Conservation (phyloP, 2,888 invertebrate species). For the Nemurella pictetii region DNA sequence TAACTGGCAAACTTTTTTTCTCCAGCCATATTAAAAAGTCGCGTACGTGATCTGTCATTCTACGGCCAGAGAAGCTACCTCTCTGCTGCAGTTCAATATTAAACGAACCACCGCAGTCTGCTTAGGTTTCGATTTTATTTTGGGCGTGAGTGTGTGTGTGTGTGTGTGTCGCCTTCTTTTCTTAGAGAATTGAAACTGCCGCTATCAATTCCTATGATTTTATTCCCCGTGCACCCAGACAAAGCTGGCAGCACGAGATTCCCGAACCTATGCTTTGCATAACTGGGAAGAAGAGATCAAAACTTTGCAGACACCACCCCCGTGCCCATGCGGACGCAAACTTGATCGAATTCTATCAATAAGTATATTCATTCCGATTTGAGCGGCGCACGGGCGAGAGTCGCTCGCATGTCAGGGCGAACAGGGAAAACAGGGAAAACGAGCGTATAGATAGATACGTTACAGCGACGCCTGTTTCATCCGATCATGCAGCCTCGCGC, state of each 20-base stretch:
- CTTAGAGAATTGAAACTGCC: not conserved
- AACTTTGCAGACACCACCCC: not conserved
- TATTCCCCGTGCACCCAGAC: not conserved
- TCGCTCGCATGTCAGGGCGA: not conserved
- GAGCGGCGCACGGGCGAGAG: not conserved
- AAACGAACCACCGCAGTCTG: not conserved
- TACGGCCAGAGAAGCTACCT: no score
- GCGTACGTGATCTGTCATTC: no score
- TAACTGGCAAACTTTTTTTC: not conserved
- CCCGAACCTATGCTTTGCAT: not conserved
- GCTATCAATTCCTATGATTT: not conserved
- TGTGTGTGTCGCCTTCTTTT: no score
- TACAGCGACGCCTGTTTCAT: not conserved
- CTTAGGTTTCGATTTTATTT: not conserved
- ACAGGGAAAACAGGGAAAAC: not conserved
- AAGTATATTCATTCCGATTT: not conserved
- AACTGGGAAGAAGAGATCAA: not conserved
- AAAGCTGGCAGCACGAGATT: not conserved
- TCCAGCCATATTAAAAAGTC: not conserved
- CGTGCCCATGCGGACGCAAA: not conserved
- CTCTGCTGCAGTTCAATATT: not conserved
- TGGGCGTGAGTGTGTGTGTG: no score
- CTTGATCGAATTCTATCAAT: not conserved
- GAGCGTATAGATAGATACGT: no score
- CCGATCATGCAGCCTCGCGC: not conserved